Evolutionary conservation across 2,888 invertebrate species (phyloP).

Genomic region (Epinotia demarniana): DNA sequence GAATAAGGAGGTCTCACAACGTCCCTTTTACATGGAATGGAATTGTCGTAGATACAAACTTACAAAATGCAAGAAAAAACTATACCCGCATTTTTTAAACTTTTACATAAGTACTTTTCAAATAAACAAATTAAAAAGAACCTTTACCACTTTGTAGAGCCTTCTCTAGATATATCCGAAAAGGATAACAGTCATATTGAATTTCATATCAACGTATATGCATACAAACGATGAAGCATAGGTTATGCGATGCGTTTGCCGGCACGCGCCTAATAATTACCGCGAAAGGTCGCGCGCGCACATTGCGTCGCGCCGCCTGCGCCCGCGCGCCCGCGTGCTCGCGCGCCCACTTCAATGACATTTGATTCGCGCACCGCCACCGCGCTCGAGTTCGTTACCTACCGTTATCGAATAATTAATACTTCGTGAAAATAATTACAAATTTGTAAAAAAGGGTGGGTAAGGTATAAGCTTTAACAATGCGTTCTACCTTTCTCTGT

Average conservation of each 20-base stretch:
- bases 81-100: too few relatives aligned
- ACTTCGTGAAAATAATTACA: neutral
- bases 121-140: neutral
- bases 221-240: slow-evolving; percentile 24
- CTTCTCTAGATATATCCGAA: neutral
- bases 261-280: slow-evolving; percentile 80
- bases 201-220: neutral
- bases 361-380: slow-evolving; percentile 39
- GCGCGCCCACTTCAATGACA: slow-evolving; percentile 18
- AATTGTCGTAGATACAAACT: too few relatives aligned
- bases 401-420: slow-evolving; percentile 19
- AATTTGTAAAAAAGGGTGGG: neutral
- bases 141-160: neutral
- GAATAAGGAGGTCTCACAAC: too few relatives aligned
- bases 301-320: slow-evolving; percentile 70
- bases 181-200: neutral
- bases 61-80: too few relatives aligned
- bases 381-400: slow-evolving; percentile 26
- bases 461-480: neutral
- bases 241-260: slow-evolving; percentile 52
- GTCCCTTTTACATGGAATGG: too few relatives aligned
- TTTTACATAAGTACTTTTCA: neutral
- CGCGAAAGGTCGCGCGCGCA: slow-evolving; percentile 81
- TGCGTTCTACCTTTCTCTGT: too few relatives aligned
- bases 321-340: slow-evolving; percentile 48